Base-by-base conservation (phyloP, 2,888 invertebrate species). In the Parnassius mnemosyne region DNA sequence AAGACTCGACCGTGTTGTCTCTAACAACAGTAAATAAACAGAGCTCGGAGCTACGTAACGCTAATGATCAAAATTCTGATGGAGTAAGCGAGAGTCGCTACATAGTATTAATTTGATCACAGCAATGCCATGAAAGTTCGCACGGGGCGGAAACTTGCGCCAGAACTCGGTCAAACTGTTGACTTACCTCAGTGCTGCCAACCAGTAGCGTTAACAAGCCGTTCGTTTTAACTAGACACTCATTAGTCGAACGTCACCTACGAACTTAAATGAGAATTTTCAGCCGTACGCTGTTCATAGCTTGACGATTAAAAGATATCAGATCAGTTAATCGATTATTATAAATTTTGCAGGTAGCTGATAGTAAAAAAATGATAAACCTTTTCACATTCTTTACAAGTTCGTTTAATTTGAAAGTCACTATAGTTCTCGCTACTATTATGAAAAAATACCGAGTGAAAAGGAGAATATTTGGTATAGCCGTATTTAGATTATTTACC, bases 1-100 rank as follows among this genome's bases (percentile, higher is more conserved):
- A 63, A 63, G 59, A 63, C 63, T 63, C 59, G 55, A 59, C 55
- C 59, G 55, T 62, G 59, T 62, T 60, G 63, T 65, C 59, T 58
- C 60, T 61, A 43, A 60, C 63, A 65, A 74, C 71, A 69, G 74
- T 71, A 76, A 78, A 77, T 76, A 64, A 67, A 65, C 68, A 66
- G 60, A 53, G 58, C 62, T 52, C 56, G 51, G 51, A 63, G 59
- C 59, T 63, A 53, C 58, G 59, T 51, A 25, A 68, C 71, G 72
- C 76, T 81, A 83, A 82, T 78, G 81, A 82, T 78, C 81, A 72
- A 78, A 81, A 80, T 78, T 78, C 70, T 76, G 76, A 75, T 73
- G 68, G 68, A 72, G 73, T 73, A 68, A 72, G 71, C 67, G 68
- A 51, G 64, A 75, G 73, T 70, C 69, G 71, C 68, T 70, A 71